These are phyloP conservation scores for Thysanoteuthis rhombus DNA, from an alignment of 2,888 invertebrate genomes.

Conservation along the genomic window DNA sequence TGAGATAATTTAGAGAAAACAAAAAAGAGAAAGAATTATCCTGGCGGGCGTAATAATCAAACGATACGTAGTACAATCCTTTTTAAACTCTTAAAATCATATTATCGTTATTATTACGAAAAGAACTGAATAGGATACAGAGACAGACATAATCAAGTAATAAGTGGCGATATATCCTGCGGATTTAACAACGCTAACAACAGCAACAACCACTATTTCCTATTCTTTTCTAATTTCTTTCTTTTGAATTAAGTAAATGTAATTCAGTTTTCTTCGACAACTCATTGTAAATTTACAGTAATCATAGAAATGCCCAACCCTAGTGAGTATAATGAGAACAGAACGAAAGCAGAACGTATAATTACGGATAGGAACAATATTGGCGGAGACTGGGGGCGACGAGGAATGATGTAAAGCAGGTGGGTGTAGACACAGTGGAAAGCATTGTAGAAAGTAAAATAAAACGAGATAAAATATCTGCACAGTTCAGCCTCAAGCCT, in stretches of 20 bases:
- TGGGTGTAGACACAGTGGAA: not conserved
- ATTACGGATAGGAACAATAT: not conserved
- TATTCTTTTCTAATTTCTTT: not conserved
- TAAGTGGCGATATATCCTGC: not conserved
- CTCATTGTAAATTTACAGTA: conserved; percentile 1
- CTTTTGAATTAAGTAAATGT: not conserved
- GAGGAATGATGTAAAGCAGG: not conserved
- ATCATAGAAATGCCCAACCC: conserved; percentile 12
- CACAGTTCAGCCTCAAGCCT: not conserved
- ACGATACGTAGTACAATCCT: not conserved
- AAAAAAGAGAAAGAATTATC: not conserved
- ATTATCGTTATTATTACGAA: not conserved
- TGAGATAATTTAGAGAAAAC: not conserved
- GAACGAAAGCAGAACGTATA: not conserved
- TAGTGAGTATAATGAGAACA: not conserved
- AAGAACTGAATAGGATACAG: not conserved
- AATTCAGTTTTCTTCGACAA: not conserved
- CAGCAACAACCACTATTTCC: too few relatives aligned
- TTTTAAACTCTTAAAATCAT: not conserved
- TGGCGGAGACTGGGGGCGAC: not conserved
- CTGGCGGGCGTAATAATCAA: not conserved
- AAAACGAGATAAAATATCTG: not conserved
- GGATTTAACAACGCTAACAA: not conserved
- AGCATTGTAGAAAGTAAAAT: not conserved
- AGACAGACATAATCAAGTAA: not conserved